phyloP scores from a whole-genome alignment of 2,797 vertebrate genomes.

The Nasua narica region DNA sequence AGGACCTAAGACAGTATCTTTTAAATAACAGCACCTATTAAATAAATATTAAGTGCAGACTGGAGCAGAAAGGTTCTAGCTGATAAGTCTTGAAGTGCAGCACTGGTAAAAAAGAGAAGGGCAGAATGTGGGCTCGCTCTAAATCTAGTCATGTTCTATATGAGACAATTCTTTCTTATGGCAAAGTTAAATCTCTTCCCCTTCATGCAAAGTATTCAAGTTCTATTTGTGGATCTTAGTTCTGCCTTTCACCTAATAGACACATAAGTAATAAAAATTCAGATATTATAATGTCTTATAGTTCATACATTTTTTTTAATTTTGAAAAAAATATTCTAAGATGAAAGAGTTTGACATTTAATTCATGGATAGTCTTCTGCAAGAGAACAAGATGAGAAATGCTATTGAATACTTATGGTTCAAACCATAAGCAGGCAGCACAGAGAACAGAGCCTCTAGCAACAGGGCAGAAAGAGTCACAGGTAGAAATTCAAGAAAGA shows the following conservation, averaged over 20 bases:
- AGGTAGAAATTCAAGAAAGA: slow-evolving; percentile 1
- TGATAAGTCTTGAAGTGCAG: background rate
- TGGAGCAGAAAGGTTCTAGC: background rate
- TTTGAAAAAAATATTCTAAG: background rate
- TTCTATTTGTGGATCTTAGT: background rate
- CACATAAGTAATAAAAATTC: background rate
- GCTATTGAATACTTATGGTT: background rate
- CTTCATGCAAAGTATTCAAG: background rate
- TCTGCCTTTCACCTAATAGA: background rate
- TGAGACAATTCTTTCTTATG: background rate
- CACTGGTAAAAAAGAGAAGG: background rate
- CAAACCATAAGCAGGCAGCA: background rate
- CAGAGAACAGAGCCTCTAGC: background rate
- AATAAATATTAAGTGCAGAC: background rate
- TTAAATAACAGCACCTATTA: background rate
- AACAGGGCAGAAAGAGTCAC: background rate
- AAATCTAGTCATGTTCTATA: background rate
- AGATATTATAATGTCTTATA: background rate
- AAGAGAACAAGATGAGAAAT: slow-evolving; percentile 9
- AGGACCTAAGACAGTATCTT: background rate
- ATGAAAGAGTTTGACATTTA: background rate
- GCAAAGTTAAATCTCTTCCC: background rate
- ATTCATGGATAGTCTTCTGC: background rate
- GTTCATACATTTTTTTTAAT: background rate
- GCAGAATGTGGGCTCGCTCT: background rate